A percentile compares a stretch with the other conserved stretches of the same genome.
phyloP scores from a whole-genome alignment of 2,888 invertebrate species.

The Salpingus planirostris region DNA sequence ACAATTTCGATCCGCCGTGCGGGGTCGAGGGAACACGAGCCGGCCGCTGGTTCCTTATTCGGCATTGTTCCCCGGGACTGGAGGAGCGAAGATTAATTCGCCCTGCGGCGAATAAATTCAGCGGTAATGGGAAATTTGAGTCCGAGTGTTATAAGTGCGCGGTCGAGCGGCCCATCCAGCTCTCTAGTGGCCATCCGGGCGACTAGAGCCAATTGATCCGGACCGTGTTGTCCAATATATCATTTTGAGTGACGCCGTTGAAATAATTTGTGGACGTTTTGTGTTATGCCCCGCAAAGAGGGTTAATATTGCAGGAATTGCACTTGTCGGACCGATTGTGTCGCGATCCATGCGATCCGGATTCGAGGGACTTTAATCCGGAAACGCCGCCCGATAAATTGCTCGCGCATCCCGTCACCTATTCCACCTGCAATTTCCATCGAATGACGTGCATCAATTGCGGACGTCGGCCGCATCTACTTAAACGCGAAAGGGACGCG shows the following conservation, averaged over 20 bases:
- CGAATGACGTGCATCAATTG: neutral
- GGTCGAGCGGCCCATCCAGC: slow-evolving; percentile 5
- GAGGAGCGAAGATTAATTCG: too few species aligned
- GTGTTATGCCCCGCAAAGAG: slow-evolving; percentile 18
- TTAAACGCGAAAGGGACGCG: neutral
- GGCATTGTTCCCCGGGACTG: neutral
- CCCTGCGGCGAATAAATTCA: neutral
- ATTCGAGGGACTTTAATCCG: slow-evolving; percentile 10
- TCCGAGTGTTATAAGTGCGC: slow-evolving; percentile 6
- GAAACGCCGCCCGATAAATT: slow-evolving; percentile 7
- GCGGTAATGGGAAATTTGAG: slow-evolving; percentile 5
- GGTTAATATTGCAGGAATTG: slow-evolving; percentile 14
- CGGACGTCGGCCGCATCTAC: too few species aligned
- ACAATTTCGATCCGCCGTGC: slow-evolving; percentile 1
- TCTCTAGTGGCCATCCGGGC: slow-evolving; percentile 15
- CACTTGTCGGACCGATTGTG: slow-evolving; percentile 9
- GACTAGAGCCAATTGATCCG: slow-evolving; percentile 18
- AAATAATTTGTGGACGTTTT: slow-evolving; percentile 23
- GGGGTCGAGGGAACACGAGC: too few species aligned
- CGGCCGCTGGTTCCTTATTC: too few species aligned
- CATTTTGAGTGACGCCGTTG: slow-evolving; percentile 21
- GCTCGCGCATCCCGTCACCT: neutral
- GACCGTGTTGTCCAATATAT: slow-evolving; percentile 18
- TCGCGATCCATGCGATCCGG: slow-evolving; percentile 10
- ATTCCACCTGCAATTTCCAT: neutral